A percentile compares a stretch with the other conserved stretches of the same genome.
phyloP scores from a whole-genome alignment of 1,140 invertebrate species.

The Teleopsis dalmanni region DNA sequence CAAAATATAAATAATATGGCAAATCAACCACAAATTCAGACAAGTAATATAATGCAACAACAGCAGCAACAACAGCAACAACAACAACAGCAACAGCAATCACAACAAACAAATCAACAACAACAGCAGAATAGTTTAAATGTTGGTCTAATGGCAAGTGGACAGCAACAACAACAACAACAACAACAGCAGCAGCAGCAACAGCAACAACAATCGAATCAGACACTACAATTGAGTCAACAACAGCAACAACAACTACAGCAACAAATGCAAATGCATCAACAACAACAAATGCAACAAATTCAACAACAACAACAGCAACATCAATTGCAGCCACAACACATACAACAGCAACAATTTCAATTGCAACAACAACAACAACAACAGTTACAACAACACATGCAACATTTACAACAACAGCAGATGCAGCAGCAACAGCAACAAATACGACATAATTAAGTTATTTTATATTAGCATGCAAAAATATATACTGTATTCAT shows the following conservation, averaged over 20 bases:
- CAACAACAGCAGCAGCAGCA: constrained; percentile 10
- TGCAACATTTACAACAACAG: too few species aligned
- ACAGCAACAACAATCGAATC: constrained; percentile 26
- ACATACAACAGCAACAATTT: too few species aligned
- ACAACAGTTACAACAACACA: too few species aligned
- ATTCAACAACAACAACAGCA: too few species aligned
- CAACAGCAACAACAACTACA: constrained; percentile 7
- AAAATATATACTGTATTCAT: too few species aligned
- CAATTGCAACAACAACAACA: too few species aligned
- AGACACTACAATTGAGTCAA: constrained; percentile 3
- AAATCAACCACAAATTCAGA: constrained; percentile 17
- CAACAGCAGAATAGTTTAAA: constrained; percentile 5
- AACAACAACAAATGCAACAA: too few species aligned
- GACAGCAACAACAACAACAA: constrained; percentile 10
- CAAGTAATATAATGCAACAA: constrained; percentile 7
- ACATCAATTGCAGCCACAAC: too few species aligned
- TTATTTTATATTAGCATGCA: too few species aligned
- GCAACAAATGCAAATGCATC: constrained; percentile 6
- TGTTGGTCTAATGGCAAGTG: constrained; percentile 6
- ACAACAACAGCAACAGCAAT: constrained; percentile 12
- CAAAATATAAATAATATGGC: constrained; percentile 13
- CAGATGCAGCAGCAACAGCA: too few species aligned
- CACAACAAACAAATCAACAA: constrained; percentile 5
- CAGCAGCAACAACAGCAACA: constrained; percentile 11
- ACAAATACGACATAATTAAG: too few species aligned